Evolutionary conservation across 2,888 invertebrate genomes (phyloP).

Genomic region (Lithophane socia): DNA sequence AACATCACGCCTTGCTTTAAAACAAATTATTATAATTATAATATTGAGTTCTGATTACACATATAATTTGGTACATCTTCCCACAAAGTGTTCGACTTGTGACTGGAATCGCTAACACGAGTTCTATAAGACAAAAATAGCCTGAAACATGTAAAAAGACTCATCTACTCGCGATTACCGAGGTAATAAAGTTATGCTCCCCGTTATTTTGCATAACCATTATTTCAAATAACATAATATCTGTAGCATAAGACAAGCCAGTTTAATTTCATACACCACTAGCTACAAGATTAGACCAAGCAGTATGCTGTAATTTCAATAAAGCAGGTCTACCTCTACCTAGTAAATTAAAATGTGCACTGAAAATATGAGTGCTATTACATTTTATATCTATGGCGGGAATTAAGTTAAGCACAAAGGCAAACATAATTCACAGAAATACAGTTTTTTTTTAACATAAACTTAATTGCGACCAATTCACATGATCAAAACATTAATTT

Average conservation of each 20-base stretch:
- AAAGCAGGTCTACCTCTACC: constrained; percentile 26
- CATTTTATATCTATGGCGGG: not conserved
- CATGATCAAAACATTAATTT: not conserved
- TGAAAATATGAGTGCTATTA: constrained; percentile 4
- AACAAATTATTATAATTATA: not conserved
- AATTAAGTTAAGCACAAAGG: not conserved
- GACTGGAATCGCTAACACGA: not conserved
- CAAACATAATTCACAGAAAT: not conserved
- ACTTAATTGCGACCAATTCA: not conserved
- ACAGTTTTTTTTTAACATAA: not conserved
- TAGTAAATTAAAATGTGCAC: constrained; percentile 3
- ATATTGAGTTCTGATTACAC: not conserved
- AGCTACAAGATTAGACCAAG: constrained; percentile 41
- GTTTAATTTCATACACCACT: constrained; percentile 54
- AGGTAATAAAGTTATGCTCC: constrained; percentile 10
- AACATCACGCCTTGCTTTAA: too few relatives aligned
- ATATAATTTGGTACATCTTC: not conserved
- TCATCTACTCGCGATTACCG: not conserved
- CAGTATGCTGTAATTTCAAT: constrained; percentile 34
- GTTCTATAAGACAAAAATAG: not conserved
- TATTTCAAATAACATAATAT: constrained; percentile 25
- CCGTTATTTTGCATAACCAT: constrained; percentile 18
- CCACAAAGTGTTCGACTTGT: not conserved
- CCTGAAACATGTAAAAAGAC: constrained; percentile 1
- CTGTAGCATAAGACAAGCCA: constrained; percentile 18